A percentile compares a stretch with the other conserved stretches of the same genome.
Evolutionary conservation across 2,888 invertebrate species (phyloP).

Genomic region (Bugulina stolonifera): DNA sequence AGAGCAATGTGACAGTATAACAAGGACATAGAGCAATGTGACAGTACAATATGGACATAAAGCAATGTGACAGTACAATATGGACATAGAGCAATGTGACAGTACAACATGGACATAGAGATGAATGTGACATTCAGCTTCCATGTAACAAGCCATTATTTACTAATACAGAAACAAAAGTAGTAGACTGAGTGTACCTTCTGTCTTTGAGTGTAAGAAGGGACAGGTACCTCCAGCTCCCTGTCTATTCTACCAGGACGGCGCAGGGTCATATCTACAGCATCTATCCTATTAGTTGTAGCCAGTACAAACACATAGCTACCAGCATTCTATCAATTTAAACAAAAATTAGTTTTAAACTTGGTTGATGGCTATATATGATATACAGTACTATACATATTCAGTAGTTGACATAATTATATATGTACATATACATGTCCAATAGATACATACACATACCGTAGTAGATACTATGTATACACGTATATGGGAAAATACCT

Average conservation of each 20-base stretch:
- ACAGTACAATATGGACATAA: not conserved
- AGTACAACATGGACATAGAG: no score
- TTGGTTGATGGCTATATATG: no score
- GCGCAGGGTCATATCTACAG: conserved; percentile 68
- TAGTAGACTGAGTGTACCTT: conserved; percentile 30
- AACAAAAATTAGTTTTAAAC: no score
- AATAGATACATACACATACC: no score
- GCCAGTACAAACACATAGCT: conserved; percentile 72
- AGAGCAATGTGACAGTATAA: not conserved
- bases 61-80: not conserved
- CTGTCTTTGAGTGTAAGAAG: conserved; percentile 39
- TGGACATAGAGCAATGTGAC: not conserved
- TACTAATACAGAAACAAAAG: no score
- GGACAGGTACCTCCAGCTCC: conserved; percentile 50
- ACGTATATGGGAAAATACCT: conserved; percentile 34
- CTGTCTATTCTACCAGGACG: conserved; percentile 70
- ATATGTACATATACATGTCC: no score
- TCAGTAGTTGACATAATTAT: no score
- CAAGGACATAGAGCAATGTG: not conserved
- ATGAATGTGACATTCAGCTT: no score
- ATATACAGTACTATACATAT: no score
- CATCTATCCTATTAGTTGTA: conserved; percentile 71
- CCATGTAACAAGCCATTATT: no score
- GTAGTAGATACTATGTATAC: no score
- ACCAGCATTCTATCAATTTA: conserved; percentile 70